phyloP scores from a whole-genome alignment of 2,888 invertebrate genomes.

The Auanema freiburgensis region DNA sequence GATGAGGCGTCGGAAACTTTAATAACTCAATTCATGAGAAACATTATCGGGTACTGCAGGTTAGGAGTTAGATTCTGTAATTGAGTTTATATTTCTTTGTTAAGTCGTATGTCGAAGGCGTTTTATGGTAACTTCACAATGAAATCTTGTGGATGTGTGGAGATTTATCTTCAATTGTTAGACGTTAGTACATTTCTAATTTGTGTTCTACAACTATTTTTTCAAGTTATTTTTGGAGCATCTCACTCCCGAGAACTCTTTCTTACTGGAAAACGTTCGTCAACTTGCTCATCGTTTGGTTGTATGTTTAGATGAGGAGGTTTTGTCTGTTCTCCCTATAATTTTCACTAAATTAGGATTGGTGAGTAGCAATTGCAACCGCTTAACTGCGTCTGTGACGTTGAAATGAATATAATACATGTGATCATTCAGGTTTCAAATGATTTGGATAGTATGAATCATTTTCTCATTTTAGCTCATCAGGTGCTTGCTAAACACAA shows the following conservation, averaged over 20 bases:
- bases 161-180: conserved; percentile 68
- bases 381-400: neutral
- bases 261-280: conserved; percentile 67
- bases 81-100: conserved; percentile 27
- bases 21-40: conserved; percentile 67
- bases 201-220: neutral
- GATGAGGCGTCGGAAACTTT: conserved; percentile 46
- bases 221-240: conserved; percentile 41
- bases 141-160: conserved; percentile 69
- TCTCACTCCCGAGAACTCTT: conserved; percentile 30
- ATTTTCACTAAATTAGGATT: conserved; percentile 17
- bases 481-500: conserved; percentile 72
- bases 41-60: conserved; percentile 65
- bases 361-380: conserved; percentile 17
- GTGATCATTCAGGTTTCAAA: conserved; percentile 26
- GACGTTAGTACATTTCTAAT: conserved; percentile 59
- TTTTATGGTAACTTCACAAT: conserved; percentile 70
- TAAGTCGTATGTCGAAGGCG: conserved; percentile 71
- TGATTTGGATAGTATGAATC: conserved; percentile 63
- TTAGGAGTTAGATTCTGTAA: neutral
- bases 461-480: conserved; percentile 71
- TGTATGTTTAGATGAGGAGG: conserved; percentile 70
- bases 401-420: neutral
- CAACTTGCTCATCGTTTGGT: conserved; percentile 70
- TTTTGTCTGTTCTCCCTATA: conserved; percentile 69